Conservation (phyloP, 2,888 invertebrate species). For the Drosophila paucipuncta region DNA sequence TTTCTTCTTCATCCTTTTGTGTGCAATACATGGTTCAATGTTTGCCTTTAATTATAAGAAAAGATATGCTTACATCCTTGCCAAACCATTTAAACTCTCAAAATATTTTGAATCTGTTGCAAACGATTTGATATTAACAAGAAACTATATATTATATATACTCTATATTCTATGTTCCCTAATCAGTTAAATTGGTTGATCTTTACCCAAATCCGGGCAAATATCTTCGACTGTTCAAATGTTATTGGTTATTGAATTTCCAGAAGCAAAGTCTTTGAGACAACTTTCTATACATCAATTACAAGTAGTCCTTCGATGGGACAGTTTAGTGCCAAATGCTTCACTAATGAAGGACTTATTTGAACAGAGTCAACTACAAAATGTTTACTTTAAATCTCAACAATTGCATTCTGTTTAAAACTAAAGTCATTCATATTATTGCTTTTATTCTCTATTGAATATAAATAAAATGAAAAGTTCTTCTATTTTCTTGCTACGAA, state of each 20-base stretch:
- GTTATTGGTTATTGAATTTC: too few relatives aligned
- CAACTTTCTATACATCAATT: not conserved
- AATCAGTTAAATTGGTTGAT: not conserved
- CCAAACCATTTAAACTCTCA: constrained; percentile 16
- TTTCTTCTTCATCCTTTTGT: constrained; percentile 14
- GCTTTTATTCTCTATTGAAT: not conserved
- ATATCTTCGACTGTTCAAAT: not conserved
- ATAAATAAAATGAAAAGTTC: not conserved
- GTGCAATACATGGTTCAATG: constrained; percentile 42
- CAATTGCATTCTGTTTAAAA: not conserved
- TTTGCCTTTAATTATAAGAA: constrained; percentile 66
- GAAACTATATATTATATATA: too few relatives aligned
- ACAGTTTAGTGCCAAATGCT: not conserved
- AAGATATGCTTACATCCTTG: constrained; percentile 18
- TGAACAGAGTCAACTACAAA: not conserved
- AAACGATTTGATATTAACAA: not conserved
- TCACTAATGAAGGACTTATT: not conserved
- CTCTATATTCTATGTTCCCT: too few relatives aligned
- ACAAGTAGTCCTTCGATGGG: not conserved
- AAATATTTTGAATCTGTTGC: not conserved
- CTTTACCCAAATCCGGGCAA: not conserved
- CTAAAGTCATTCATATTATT: not conserved
- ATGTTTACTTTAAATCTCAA: not conserved
- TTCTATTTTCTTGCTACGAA: not conserved
- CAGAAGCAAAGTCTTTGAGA: not conserved